phyloP scores from a whole-genome alignment of 2,797 vertebrate genomes.

The Phoxinus dragarum region DNA sequence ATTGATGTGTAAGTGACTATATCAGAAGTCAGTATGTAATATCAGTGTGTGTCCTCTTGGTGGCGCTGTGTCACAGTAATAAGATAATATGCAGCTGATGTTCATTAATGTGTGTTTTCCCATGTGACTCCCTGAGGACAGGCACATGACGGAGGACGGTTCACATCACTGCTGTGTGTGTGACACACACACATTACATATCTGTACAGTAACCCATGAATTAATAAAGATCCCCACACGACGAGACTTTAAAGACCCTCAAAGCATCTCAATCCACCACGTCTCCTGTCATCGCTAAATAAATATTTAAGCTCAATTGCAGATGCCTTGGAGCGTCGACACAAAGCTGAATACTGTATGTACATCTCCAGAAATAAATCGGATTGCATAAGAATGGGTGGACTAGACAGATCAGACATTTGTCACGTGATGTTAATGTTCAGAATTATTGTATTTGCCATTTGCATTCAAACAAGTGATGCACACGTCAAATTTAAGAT shows the following conservation, averaged over 20 bases:
- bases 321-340: neutral
- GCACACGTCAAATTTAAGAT: neutral
- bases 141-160: neutral
- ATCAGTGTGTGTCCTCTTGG: conserved; percentile 45
- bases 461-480: neutral
- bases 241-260: neutral
- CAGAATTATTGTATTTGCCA: neutral
- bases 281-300: conserved; percentile 16
- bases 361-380: neutral
- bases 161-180: neutral
- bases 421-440: neutral
- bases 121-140: conserved; percentile 3
- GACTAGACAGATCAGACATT: neutral
- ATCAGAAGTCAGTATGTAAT: conserved; percentile 19
- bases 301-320: conserved; percentile 28
- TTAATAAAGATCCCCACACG: neutral
- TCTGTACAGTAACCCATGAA: neutral
- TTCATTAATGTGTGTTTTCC: conserved; percentile 17
- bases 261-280: neutral
- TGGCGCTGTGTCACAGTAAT: conserved; percentile 50
- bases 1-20: neutral
- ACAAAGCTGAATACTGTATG: neutral
- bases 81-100: neutral
- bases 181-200: neutral
- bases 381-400: neutral